phyloP scores from a whole-genome alignment of 2,888 invertebrate genomes.

The Clunio marinus region DNA sequence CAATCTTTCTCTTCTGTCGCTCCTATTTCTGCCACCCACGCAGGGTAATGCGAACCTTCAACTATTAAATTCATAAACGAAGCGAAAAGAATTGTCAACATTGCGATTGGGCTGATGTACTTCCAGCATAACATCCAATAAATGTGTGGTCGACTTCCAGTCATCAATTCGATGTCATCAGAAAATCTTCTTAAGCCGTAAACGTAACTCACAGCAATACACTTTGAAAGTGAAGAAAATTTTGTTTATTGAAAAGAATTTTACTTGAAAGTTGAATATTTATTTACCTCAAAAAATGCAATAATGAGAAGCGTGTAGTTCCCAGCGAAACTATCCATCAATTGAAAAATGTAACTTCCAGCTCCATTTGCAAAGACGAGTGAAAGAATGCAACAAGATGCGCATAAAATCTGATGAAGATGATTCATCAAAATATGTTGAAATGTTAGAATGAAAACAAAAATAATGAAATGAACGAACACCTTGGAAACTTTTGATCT shows the following conservation, averaged over 20 bases:
- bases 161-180: constrained; percentile 93
- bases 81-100: constrained; percentile 79
- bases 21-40: constrained; percentile 73
- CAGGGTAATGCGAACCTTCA: constrained; percentile 79
- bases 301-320: constrained; percentile 89
- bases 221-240: constrained; percentile 49
- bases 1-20: constrained; percentile 73
- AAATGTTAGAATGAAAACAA: neutral
- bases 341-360: constrained; percentile 87
- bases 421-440: neutral
- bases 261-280: neutral
- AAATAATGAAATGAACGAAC: neutral
- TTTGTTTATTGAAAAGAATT: neutral
- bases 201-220: constrained; percentile 87
- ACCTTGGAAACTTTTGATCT: no score
- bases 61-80: constrained; percentile 75
- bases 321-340: constrained; percentile 92
- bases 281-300: constrained; percentile 70
- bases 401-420: constrained; percentile 57
- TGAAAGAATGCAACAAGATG: constrained; percentile 75
- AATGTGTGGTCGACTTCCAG: constrained; percentile 77
- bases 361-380: constrained; percentile 90
- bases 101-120: constrained; percentile 83
- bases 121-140: constrained; percentile 96
- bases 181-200: constrained; percentile 90